Evolutionary conservation across 2,888 invertebrate species (phyloP), one percentile per base, ranked within the genome.

Genomic region (Scaptodrosophila latifasciaeformis): DNA sequence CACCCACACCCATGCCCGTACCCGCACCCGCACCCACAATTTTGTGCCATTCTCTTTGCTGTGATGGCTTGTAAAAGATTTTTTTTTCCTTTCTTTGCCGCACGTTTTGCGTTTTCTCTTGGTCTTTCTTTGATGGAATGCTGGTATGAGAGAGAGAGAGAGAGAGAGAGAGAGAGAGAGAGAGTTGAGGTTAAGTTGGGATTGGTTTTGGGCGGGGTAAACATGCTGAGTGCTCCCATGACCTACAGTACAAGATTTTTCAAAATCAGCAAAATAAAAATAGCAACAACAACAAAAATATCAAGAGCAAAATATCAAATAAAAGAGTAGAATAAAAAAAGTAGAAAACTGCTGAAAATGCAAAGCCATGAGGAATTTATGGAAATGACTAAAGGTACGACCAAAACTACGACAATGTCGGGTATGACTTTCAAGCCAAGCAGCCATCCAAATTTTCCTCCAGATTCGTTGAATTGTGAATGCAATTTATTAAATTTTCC

Each of bases 351-450:
- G 70, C 68, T 67, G 55, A 63, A 75, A 70, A 75, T 71, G 72
- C 75, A 78, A 74, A 75, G 78, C 76, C 68, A 47, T 59, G 57
- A 65, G 68, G 71, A 78, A 74, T 74, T 74, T 75, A 75, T 74
- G 71, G 75, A 78, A 78, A 10, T 34, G 50, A 15, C 51, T 21
- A 7, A 52, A 42, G 43, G 24, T 40, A 19, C n/a, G 17, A 15
- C 10, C n/a, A 27, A 12, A 44, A 19, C n/a, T 42, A 53, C 39
- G 42, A 31, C 44, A 39, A 59, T 12, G 19, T 29, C 24, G 35
- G 40, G 62, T 31, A 37, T 40, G 29, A 24, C 24, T 24, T 24
- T 3, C 24, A 3, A 24, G 24, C 24, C 24, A 24, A 24, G 24
- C 24, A 24, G 24, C 7, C 24, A 24, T 24, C 4, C 24, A 24